Conservation (phyloP, 2,113 vertebrate species). For the Reinhardtius hippoglossoides region DNA sequence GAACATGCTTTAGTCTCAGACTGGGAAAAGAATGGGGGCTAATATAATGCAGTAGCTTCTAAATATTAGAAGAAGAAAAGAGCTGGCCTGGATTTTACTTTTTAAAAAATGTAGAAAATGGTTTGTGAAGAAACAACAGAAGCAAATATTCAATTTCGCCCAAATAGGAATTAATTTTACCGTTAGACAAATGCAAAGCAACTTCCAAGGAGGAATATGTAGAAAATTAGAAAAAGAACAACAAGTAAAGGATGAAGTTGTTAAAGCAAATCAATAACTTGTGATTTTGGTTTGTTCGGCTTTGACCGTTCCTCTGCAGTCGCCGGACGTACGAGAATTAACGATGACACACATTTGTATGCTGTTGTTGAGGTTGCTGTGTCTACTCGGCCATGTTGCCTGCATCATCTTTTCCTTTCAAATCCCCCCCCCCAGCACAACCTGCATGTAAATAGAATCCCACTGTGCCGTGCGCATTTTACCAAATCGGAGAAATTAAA, state of each 20-base stretch:
- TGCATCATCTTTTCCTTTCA: constrained; percentile 29
- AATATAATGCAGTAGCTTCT: background rate
- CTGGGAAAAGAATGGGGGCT: constrained; percentile 9
- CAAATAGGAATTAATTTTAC: no score
- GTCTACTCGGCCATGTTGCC: constrained; percentile 20
- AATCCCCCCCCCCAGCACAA: background rate
- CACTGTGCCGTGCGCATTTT: background rate
- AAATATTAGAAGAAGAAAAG: background rate
- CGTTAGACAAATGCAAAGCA: no score
- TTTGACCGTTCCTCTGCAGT: background rate
- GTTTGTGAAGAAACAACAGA: background rate
- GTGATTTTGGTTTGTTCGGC: background rate
- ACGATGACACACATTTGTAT: constrained; percentile 37
- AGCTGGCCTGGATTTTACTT: background rate
- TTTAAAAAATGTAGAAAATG: background rate
- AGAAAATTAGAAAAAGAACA: background rate
- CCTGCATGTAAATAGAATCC: background rate
- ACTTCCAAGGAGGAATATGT: background rate
- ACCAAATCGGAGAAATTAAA: no score
- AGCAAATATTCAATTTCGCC: no score
- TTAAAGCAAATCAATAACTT: background rate
- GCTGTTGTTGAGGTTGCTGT: constrained; percentile 3
- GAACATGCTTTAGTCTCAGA: constrained; percentile 39
- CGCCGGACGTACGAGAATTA: constrained; percentile 16
- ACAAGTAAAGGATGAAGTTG: background rate